Evolutionary conservation across 2,888 invertebrate genomes (phyloP), one percentile per base, ranked within the genome.

Genomic region (Liopterus haemorrhoidalis): DNA sequence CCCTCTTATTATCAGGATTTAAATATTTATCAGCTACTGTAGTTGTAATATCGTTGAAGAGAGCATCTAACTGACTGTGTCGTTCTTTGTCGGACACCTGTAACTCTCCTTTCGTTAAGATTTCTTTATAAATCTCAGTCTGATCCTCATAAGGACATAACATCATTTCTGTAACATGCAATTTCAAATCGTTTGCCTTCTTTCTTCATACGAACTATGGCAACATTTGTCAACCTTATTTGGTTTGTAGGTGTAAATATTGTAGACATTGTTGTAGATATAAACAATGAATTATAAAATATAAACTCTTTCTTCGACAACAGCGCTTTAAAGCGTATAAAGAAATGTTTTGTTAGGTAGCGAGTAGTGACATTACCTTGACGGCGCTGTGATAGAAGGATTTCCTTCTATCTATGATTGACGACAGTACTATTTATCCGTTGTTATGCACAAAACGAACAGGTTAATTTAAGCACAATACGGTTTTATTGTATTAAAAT

Each of bases 81-180:
- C 99, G 74, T 67, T 99, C 99, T 65, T 96, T 96, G 60, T 99
- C 99, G 0, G 97, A 94, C 1, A 99, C 91, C 70, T 99, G 99
- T 14, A 99, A 73, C 69, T 99, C 97, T 2, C 97, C 97, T 66
- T 97, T 96, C 30, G 82, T 79, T 41, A 97, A 72, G 59, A 99
- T 96, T 70, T 85, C 82, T 62, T 92, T 87, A 65, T 96, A 96
- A 53, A 97, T 89, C 72, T 93, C 91, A 1, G 90, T 86, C 56
- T 88, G 85, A 62, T 97, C 82, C 36, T 92, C 89, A 52, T 80
- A 91, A 0, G 15, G 95, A 93, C 15, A 95, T 67, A 32, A 99
- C 99, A 76, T 99, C 99, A 67, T 99, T 99, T 68, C 88, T 89
- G 67, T 99, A 99, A 66, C 99, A 99, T 1, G 99, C 99, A 54